Evolutionary conservation across 2,888 invertebrate genomes (phyloP).

Genomic region (Ornithoptera alexandrae): DNA sequence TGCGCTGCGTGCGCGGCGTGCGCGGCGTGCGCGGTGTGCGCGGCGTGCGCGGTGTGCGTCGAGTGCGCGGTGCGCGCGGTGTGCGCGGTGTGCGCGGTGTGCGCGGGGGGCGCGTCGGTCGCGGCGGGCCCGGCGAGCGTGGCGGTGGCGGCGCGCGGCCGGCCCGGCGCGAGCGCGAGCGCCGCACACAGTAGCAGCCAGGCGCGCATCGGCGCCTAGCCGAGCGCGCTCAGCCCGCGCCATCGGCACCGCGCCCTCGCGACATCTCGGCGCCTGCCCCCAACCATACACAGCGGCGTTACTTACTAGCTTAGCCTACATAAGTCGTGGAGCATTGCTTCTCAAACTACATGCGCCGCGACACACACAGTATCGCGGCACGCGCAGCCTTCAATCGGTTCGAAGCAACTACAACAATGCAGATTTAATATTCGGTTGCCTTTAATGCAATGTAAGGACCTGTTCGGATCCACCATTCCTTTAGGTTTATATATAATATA

Average conservation of each 20-base stretch:
- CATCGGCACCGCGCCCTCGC: conserved; percentile 69
- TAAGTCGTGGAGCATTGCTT: too few species aligned
- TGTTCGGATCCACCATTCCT: too few species aligned
- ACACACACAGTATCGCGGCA: too few species aligned
- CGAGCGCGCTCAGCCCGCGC: conserved; percentile 69
- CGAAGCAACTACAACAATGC: too few species aligned
- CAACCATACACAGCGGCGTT: background rate
- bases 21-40: background rate
- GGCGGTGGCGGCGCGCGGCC: conserved; percentile 64
- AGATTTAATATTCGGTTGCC: too few species aligned
- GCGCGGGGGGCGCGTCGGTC: conserved; percentile 30
- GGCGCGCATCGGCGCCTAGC: conserved; percentile 76
- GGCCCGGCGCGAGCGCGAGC: conserved; percentile 61
- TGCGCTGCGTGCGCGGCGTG: too few species aligned
- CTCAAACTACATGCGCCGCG: too few species aligned
- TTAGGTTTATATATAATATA: too few species aligned
- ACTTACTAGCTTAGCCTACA: too few species aligned
- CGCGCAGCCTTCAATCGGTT: too few species aligned
- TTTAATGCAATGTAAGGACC: too few species aligned
- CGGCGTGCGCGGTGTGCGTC: background rate
- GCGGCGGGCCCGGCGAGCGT: conserved; percentile 30
- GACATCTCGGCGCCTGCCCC: conserved; percentile 68
- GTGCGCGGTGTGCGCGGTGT: conserved; percentile 29
- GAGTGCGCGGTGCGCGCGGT: background rate
- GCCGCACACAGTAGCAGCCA: conserved; percentile 76